Conservation (phyloP, 2,797 vertebrate genomes). For the Thamnophis elegans region DNA sequence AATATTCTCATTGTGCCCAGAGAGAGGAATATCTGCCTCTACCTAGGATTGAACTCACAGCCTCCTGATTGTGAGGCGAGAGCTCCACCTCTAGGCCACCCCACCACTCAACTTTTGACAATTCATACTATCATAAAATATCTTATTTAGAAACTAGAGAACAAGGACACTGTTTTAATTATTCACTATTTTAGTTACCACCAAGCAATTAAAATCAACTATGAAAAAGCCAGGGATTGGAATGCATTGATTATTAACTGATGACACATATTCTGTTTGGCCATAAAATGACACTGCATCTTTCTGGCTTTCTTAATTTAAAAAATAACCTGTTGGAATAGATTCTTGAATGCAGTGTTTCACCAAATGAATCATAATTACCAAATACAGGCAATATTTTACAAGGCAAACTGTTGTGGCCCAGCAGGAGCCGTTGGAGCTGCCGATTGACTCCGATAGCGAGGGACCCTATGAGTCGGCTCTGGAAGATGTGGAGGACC, state of each 20-base stretch:
- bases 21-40: too few species aligned
- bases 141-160: not conserved
- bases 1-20: not conserved
- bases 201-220: not conserved
- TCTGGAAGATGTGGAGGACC: too few species aligned
- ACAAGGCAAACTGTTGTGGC: too few species aligned
- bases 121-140: not conserved
- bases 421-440: too few species aligned
- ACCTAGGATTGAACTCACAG: too few species aligned
- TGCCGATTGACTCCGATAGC: too few species aligned
- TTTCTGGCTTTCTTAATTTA: slow-evolving; percentile 1
- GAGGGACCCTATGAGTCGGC: too few species aligned
- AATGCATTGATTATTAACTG: slow-evolving; percentile 44
- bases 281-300: not conserved
- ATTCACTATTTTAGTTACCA: not conserved
- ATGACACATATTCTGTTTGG: slow-evolving; percentile 13
- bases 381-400: not conserved
- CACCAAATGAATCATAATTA: not conserved
- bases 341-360: not conserved
- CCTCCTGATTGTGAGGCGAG: too few species aligned
- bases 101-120: not conserved
- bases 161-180: accelerated
- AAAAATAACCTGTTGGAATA: not conserved
- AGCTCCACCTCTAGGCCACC: too few species aligned
- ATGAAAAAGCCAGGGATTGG: slow-evolving; percentile 7